Base-by-base conservation (phyloP, 2,888 invertebrate species). In the Drosophila subquinaria region DNA sequence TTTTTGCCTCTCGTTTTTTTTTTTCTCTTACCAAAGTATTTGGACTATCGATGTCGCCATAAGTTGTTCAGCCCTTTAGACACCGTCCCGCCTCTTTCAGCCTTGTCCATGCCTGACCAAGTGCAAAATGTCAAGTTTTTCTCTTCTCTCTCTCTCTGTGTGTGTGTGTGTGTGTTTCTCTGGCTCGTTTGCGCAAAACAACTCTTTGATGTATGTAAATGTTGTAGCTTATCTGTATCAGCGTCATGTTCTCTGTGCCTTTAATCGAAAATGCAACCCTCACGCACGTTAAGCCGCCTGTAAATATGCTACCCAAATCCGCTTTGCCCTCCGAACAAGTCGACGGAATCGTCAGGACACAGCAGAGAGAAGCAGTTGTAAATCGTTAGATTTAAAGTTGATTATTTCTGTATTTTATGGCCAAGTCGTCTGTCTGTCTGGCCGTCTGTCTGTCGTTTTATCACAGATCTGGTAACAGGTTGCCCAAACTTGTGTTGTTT, bases 21-120 rank as follows among this genome's bases (percentile, higher is more conserved):
- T 6, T 81, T 73, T 72, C 67, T 69, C 60, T 60, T 62, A 36
- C 47, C 52, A 69, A 56, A 69, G 88, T 85, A 88, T 86, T 89
- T 89, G 86, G 85, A 79, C 90, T 87, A 87, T 87, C 86, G 86
- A 89, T 87, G 86, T 87, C 86, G 90, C 88, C 84, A 89, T 85
- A 85, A 85, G 89, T 84, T 84, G 84, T 87, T 67, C 75, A 69
- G 83, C 83, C 61, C 83, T 88, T 88, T 74, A 88, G 75, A 77
- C 80, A 50, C 20, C 57, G 65, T 27, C 8, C 38, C 62, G 42
- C 23, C 68, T 52, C 53, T 47, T 56, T 52, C 27, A 40, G 64
- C 30, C 17, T 43, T 40, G 79, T 71, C 82, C 82, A 73, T 76
- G 84, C 66, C 87, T 89, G 84, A 89, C 84, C 84, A 85, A 85